A percentile compares a stretch with the other conserved stretches of the same genome.
These are phyloP conservation scores for Gonioctena quinquepunctata DNA, from an alignment of 1,140 invertebrate genomes.

Conservation along the genomic window DNA sequence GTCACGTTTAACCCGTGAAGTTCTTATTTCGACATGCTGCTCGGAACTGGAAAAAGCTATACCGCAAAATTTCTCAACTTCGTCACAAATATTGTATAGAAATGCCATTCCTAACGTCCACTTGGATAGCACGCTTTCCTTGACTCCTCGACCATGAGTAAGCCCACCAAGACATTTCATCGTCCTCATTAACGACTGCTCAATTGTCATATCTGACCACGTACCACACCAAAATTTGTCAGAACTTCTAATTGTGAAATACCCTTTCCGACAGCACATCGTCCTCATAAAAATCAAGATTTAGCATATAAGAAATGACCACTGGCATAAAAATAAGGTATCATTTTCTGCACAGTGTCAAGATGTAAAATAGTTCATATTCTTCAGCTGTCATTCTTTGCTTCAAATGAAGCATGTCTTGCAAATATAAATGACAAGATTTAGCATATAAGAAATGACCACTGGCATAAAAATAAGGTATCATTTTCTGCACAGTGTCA, in stretches of 20 bases:
- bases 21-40: background rate
- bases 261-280: too few relatives aligned
- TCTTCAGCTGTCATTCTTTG: constrained; percentile 2
- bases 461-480: background rate
- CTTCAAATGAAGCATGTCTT: background rate
- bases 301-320: too few relatives aligned
- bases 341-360: too few relatives aligned
- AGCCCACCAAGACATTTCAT: background rate
- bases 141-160: constrained; percentile 3
- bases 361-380: too few relatives aligned
- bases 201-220: constrained; percentile 17
- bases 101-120: constrained; percentile 4
- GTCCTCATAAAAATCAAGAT: too few relatives aligned
- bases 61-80: background rate
- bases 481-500: background rate
- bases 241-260: constrained; percentile 2
- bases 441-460: constrained; percentile 2
- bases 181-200: background rate
- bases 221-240: constrained; percentile 14
- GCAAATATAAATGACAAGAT: background rate
- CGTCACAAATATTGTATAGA: background rate
- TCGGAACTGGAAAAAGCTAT: background rate
- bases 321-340: too few relatives aligned
- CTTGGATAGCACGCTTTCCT: constrained; percentile 6
- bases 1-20: background rate